Evolutionary conservation across 2,797 vertebrate species (phyloP).

Genomic region (Eulemur coronatus): DNA sequence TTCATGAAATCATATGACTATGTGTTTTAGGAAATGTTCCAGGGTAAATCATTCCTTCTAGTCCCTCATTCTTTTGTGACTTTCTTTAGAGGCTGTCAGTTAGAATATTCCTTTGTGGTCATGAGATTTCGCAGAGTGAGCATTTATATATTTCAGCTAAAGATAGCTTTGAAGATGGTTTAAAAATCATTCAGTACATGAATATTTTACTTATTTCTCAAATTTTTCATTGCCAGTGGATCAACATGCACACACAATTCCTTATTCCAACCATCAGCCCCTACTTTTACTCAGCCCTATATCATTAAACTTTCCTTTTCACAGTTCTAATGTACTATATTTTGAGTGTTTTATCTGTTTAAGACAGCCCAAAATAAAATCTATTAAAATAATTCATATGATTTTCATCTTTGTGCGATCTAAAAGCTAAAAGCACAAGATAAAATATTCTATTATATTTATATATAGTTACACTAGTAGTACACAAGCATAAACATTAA

Average conservation of each 20-base stretch:
- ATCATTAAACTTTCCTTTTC: constrained; percentile 12
- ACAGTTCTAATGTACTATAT: neutral
- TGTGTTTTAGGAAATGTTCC: constrained; percentile 1
- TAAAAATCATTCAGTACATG: neutral
- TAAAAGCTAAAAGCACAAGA: neutral
- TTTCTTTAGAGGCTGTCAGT: constrained; percentile 21
- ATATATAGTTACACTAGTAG: neutral
- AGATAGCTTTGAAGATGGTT: neutral
- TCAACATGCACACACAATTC: neutral
- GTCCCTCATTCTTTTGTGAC: constrained; percentile 1
- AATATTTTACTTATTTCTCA: neutral
- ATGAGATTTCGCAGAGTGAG: neutral
- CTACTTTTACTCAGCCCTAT: neutral
- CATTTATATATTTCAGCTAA: neutral
- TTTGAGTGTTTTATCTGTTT: neutral
- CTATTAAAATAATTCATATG: neutral
- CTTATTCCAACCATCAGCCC: neutral
- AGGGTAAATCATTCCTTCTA: neutral
- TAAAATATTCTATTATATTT: neutral
- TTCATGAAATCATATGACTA: neutral
- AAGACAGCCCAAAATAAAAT: neutral
- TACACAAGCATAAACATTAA: neutral
- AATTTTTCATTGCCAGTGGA: neutral
- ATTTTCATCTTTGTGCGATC: neutral
- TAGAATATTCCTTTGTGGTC: constrained; percentile 2